phyloP scores from a whole-genome alignment of 2,113 vertebrate species.

The Varanus salvator region DNA sequence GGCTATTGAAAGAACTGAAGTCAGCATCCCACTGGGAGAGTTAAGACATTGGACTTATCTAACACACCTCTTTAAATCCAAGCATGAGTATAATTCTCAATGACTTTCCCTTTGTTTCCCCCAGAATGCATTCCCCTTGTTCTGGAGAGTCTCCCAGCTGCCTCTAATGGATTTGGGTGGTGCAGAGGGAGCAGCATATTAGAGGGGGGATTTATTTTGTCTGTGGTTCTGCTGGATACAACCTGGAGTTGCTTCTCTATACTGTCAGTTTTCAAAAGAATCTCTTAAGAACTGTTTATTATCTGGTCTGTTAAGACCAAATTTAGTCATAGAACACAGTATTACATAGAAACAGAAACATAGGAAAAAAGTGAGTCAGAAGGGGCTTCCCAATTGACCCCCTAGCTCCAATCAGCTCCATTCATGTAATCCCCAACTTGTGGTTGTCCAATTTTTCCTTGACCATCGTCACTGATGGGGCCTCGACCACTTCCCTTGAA shows the following conservation, averaged over 20 bases:
- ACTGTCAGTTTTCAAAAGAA: neutral
- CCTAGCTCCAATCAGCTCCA: no score
- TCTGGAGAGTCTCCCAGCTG: no score
- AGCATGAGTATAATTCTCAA: neutral
- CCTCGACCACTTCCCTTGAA: no score
- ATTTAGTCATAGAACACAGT: neutral
- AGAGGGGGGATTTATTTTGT: neutral
- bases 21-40: neutral
- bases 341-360: neutral
- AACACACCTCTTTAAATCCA: neutral
- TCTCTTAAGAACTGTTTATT: neutral
- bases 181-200: neutral
- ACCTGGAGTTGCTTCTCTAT: neutral
- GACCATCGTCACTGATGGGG: no score
- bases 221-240: neutral
- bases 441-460: no score
- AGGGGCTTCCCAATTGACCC: no score
- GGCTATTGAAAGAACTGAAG: neutral
- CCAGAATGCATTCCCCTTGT: no score
- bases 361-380: no score
- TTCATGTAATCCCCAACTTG: no score
- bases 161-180: neutral
- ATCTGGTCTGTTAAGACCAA: neutral
- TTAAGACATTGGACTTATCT: neutral
- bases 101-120: neutral